Base-by-base conservation (phyloP, 2,888 invertebrate genomes). In the Caradrina clavipalpis region DNA sequence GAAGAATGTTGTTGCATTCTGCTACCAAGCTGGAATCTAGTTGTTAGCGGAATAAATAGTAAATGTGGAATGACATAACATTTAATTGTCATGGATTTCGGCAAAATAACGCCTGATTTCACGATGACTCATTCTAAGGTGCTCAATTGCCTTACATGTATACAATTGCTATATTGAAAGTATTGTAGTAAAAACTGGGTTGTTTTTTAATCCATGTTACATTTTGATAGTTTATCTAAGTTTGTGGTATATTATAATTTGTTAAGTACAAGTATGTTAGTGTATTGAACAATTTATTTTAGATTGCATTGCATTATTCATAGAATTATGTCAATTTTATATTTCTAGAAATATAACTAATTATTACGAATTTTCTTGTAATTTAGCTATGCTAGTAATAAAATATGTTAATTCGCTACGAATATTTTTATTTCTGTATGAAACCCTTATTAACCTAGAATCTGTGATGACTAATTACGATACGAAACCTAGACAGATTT, bases 321-420 rank as follows among this genome's bases (percentile, higher is more conserved):
- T 83, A 69, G 63, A 64, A 64, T 78, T 69, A 61, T n/a, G 51
- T 42, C 62, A 57, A 50, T 64, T 47, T 62, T 58, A 26, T 58
- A 74, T 65, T 54, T 74, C 15, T 73, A 53, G 73, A 73, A n/a
- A 73, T 73, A n/a, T 63, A 62, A 39, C 26, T 63, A n/a, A 19
- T 31, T 11, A 54, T 47, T 54, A 26, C 47, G 45, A 54, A 31
- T 49, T 35, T 71, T 62, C 51, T 59, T 70, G 57, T 50, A 65
- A 49, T 58, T 72, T 69, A 68, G 47, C 63, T 73, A 31, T 55
- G 55, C 45, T 76, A 45, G 3, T 64, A 80, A 83, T 78, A 83
- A 81, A 72, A 39, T 63, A 66, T 59, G 70, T 69, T 73, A 68
- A 31, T 59, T 77, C 26, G 60, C 39, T 47, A 65, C 67, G 26